Conservation (phyloP, 2,888 invertebrate genomes). For the Andrena bicolor region DNA sequence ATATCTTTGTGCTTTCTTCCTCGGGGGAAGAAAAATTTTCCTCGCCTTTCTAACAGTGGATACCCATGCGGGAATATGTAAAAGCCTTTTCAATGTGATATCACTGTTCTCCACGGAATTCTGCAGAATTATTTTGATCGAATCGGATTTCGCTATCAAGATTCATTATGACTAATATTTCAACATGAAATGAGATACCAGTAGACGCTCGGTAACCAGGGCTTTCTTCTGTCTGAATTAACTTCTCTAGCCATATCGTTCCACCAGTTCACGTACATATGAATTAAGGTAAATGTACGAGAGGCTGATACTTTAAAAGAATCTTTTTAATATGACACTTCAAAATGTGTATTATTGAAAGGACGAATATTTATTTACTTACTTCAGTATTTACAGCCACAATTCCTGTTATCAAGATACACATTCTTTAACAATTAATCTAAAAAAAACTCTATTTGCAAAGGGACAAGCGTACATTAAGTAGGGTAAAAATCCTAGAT, state of each 20-base stretch:
- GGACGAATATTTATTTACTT: too few species aligned
- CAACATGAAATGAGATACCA: background rate
- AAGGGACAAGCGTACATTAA: too few species aligned
- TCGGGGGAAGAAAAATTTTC: background rate
- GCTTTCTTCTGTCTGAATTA: background rate
- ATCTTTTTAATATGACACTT: background rate
- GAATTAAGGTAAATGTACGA: background rate
- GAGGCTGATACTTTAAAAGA: background rate
- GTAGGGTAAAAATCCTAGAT: too few species aligned
- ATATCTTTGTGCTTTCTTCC: too few species aligned
- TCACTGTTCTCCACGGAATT: background rate
- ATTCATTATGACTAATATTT: background rate
- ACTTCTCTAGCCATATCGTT: background rate
- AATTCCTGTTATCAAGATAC: too few species aligned
- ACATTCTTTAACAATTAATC: too few species aligned
- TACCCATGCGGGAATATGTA: background rate
- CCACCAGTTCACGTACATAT: background rate
- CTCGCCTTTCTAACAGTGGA: background rate
- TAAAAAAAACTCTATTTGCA: too few species aligned
- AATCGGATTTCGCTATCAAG: background rate
- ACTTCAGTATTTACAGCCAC: too few species aligned
- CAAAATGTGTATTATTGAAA: too few species aligned
- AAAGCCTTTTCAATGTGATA: background rate
- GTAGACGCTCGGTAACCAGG: too few species aligned
- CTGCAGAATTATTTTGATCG: background rate